A percentile compares a stretch with the other conserved stretches of the same genome.
Conservation (phyloP, 2,113 vertebrate species). For the Mustela lutreola region DNA sequence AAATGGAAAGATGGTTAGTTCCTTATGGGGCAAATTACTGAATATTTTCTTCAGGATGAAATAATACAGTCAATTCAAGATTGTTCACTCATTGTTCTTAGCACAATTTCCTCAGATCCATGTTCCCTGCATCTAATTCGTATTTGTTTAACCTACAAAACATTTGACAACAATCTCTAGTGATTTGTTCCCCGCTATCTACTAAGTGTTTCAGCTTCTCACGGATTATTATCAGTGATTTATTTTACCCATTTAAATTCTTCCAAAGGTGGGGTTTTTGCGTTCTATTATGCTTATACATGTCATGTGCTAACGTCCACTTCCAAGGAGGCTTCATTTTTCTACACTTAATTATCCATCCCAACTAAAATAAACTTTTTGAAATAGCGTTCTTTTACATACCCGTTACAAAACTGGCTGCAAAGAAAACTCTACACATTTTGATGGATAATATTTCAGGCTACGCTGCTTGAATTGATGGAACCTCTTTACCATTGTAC, state of each 20-base stretch:
- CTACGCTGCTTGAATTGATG: slow-evolving; percentile 54
- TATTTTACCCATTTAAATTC: background rate
- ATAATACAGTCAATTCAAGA: background rate
- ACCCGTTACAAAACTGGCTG: slow-evolving; percentile 72
- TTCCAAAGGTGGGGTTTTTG: background rate
- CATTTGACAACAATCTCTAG: background rate
- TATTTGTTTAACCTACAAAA: background rate
- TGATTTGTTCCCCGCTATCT: background rate
- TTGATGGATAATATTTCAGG: slow-evolving; percentile 61
- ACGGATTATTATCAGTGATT: slow-evolving; percentile 48
- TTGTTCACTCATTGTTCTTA: background rate
- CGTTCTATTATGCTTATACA: slow-evolving; percentile 23
- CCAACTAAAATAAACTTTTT: slow-evolving; percentile 79
- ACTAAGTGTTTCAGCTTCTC: slow-evolving; percentile 36
- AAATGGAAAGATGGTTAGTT: background rate
- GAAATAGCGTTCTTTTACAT: slow-evolving; percentile 74
- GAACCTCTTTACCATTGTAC: slow-evolving; percentile 62
- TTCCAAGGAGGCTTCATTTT: slow-evolving; percentile 67
- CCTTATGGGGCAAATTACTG: background rate
- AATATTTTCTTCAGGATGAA: background rate
- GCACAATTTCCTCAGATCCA: slow-evolving; percentile 12
- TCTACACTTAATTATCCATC: slow-evolving; percentile 77
- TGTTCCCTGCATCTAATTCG: background rate
- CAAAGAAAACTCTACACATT: slow-evolving; percentile 73
- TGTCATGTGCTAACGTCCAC: background rate